Conservation (phyloP, 2,797 vertebrate species). For the Pogonophryne albipinna region DNA sequence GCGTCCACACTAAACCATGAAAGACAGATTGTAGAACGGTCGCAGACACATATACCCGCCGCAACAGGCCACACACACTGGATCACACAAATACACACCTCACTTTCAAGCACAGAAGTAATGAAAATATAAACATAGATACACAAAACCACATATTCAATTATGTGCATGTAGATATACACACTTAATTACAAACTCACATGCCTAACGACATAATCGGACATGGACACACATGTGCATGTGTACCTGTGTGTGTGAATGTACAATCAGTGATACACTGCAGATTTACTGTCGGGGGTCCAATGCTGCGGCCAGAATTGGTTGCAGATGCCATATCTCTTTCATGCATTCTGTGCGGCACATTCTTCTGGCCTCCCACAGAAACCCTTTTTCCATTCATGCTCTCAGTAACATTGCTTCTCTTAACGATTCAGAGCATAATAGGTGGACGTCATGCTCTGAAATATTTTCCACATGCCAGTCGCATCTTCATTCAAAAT, state of each 20-base stretch:
- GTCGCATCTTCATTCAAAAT: slow-evolving; percentile 63
- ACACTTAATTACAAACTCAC: slow-evolving; percentile 24
- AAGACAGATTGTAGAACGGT: slow-evolving; percentile 68
- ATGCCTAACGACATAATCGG: neutral
- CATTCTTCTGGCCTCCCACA: slow-evolving; percentile 60
- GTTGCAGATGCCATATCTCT: slow-evolving; percentile 68
- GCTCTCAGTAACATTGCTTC: slow-evolving; percentile 49
- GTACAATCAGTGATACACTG: slow-evolving; percentile 36
- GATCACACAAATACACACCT: slow-evolving; percentile 31
- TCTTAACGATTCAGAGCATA: slow-evolving; percentile 47
- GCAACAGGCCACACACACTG: slow-evolving; percentile 32
- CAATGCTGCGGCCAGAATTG: slow-evolving; percentile 53
- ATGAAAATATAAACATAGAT: slow-evolving; percentile 40
- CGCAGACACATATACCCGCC: slow-evolving; percentile 46
- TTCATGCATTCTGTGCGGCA: slow-evolving; percentile 40
- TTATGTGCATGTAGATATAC: slow-evolving; percentile 5
- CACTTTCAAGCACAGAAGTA: slow-evolving; percentile 17
- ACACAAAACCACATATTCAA: slow-evolving; percentile 11
- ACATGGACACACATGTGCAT: slow-evolving; percentile 4
- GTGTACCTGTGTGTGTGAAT: slow-evolving; percentile 23
- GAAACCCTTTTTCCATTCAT: slow-evolving; percentile 61
- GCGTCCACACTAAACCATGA: slow-evolving; percentile 66
- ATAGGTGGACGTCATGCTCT: slow-evolving; percentile 48
- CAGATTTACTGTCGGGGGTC: slow-evolving; percentile 56
- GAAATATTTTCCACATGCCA: slow-evolving; percentile 70